phyloP scores from a whole-genome alignment of 1,140 invertebrate species.

The Phymastichus coffea region DNA sequence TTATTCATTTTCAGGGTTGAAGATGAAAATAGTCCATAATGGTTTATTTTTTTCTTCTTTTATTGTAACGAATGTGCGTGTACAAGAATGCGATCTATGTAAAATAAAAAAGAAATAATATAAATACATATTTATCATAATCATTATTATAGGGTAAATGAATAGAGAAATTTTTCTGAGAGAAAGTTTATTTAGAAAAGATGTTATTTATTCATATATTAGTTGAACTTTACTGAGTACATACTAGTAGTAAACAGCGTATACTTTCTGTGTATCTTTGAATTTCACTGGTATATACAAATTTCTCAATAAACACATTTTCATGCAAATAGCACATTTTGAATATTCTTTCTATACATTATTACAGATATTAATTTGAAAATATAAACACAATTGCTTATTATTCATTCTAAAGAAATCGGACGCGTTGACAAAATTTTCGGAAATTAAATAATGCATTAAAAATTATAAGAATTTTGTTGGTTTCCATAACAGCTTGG shows the following conservation, averaged over 20 bases:
- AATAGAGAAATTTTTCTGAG: neutral
- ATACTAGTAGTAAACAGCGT: neutral
- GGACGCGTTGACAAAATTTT: no score
- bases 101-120: slow-evolving; percentile 20
- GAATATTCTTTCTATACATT: no score
- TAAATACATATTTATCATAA: slow-evolving; percentile 11
- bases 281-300: slow-evolving; percentile 1
- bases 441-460: no score
- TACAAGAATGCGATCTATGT: slow-evolving; percentile 1
- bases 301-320: slow-evolving; percentile 21
- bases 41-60: slow-evolving; percentile 1
- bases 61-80: slow-evolving; percentile 1
- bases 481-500: no score
- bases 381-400: no score
- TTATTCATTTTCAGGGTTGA: slow-evolving; percentile 6
- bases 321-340: no score
- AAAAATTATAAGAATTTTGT: no score
- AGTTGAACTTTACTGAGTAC: neutral
- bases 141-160: slow-evolving; percentile 1
- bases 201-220: slow-evolving; percentile 19
- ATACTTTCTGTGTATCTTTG: slow-evolving; percentile 9
- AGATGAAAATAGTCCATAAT: slow-evolving; percentile 8
- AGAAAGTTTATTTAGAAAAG: slow-evolving; percentile 9
- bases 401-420: no score
- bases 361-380: no score